Base-by-base conservation (phyloP, 2,888 invertebrate genomes). In the Nephrotoma flavescens region DNA sequence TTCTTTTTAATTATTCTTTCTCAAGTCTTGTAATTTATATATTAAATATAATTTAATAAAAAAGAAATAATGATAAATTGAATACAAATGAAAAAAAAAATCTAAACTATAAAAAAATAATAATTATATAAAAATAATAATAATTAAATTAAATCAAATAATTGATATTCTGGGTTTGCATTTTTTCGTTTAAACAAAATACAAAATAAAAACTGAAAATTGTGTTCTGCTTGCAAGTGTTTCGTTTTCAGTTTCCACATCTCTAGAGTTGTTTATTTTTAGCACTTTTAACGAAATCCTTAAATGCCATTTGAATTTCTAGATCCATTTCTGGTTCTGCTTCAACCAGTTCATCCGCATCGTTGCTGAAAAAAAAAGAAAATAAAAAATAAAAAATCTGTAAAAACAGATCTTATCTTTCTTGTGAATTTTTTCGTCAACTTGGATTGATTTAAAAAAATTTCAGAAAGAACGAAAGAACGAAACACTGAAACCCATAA, bases 281-380 rank as follows among this genome's bases (percentile, higher is more conserved):
- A 15, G 41, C 41, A 86, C 41, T 88, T 89, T 91, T 91, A 87
- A 93, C 91, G 89, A 93, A 93, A 89, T 93, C 92, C 89, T 92
- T 92, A 90, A 93, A 94, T 87, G 93, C 94, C 87, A 91, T 92
- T 89, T 93, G 93, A 89, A 94, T 93, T 89, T 94, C 94, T 89
- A 93, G 93, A 88, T 94, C 93, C 94, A 94, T 94, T 91, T 93
- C 94, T 5, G 93, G 92, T 89, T 94, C 94, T 45, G 93, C 88
- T 89, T 94, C 93, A 88, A 90, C 92, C 42, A 92, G 89, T 83
- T 90, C 91, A 88, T 92, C 92, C 41, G 93, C 91, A 89, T 92
- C 90, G 88, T 90, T 91, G 87, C 91, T 91, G 88, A 45, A 89
- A 89, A 86, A 87, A 86, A 86, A 87, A 86, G 87, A 85, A 47